Conservation (phyloP, 2,888 invertebrate species). For the Sminthurides aquaticus region DNA sequence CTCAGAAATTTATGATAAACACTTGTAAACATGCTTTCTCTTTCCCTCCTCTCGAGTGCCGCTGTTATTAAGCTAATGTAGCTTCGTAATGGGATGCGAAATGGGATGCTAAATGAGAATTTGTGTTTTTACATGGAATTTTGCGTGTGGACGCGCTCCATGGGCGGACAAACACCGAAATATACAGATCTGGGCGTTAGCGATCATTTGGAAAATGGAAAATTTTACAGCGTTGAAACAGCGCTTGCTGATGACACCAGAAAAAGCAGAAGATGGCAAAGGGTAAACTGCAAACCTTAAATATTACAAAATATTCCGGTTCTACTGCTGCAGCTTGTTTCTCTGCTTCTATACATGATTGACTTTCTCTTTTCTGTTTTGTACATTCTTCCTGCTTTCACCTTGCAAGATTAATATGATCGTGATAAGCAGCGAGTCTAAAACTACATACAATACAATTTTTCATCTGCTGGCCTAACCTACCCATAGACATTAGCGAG, state of each 20-base stretch:
- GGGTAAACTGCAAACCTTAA: too few species aligned
- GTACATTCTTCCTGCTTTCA: too few species aligned
- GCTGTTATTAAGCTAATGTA: background rate
- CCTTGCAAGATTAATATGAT: too few species aligned
- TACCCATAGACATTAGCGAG: too few species aligned
- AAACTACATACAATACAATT: too few species aligned
- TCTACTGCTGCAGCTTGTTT: too few species aligned
- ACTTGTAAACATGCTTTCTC: background rate
- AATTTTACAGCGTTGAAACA: background rate
- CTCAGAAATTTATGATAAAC: background rate
- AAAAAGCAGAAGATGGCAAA: conserved; percentile 21
- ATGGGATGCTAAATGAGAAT: conserved; percentile 3
- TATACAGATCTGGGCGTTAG: background rate
- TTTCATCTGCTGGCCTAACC: too few species aligned
- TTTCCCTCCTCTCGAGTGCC: background rate
- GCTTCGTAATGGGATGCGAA: background rate
- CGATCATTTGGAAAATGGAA: conserved; percentile 4
- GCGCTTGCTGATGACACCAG: conserved; percentile 5
- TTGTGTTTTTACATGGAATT: conserved; percentile 11
- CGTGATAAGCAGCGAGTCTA: too few species aligned
- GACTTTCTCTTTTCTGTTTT: too few species aligned
- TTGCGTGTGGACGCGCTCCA: background rate
- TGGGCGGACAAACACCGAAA: background rate
- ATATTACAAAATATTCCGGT: too few species aligned
- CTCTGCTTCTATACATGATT: too few species aligned